Base-by-base conservation (phyloP, 2,888 invertebrate species). In the Cosmopolites sordidus region DNA sequence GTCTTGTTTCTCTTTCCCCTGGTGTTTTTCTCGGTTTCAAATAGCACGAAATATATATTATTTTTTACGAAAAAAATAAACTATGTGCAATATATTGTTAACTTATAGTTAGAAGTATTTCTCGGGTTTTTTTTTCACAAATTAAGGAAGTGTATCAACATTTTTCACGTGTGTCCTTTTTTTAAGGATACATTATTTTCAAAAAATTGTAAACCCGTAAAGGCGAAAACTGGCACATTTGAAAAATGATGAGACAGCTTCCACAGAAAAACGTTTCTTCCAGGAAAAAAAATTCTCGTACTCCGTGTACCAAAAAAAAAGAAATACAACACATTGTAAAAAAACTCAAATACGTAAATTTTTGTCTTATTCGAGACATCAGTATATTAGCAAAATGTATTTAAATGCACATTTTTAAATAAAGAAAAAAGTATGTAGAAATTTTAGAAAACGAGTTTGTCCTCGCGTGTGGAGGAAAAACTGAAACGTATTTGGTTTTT, bases 361-460 rank as follows among this genome's bases (percentile, higher is more conserved):
- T 62, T 64, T 63, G 62, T 64, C 64, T 64, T 64, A 58, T 57
- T 54, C 45, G 56, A 65, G 62, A 58, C 62, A 63, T 63, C 60
- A 60, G 61, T 61, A 62, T 63, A 62, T 64, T 68, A 68, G 68
- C 65, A 68, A 67, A 67, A 64, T 67, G 65, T 67, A 68, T 67
- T 66, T 64, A 63, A 61, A 69, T 70, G 72, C 73, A 73, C 73
- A 72, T 72, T 73, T 72, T 71, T 72, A 71, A 72, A 68, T 68
- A 70, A 71, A 5, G 22, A 22, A 22, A 22, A 63, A 65, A 66
- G 68, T 68, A 71, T 70, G 70, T 72, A 73, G 71, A 64, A 43
- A 63, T 60, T 60, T 63, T 65, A 65, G 64, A 62, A 27, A 43
- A 67, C 67, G 69, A 37, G 67, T 65, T 67, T 69, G 69, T 66